Percentiles rank a stretch among this genome's conserved stretches.
Conservation (phyloP, 2,888 invertebrate species). For the Lithophane ornitopus region DNA sequence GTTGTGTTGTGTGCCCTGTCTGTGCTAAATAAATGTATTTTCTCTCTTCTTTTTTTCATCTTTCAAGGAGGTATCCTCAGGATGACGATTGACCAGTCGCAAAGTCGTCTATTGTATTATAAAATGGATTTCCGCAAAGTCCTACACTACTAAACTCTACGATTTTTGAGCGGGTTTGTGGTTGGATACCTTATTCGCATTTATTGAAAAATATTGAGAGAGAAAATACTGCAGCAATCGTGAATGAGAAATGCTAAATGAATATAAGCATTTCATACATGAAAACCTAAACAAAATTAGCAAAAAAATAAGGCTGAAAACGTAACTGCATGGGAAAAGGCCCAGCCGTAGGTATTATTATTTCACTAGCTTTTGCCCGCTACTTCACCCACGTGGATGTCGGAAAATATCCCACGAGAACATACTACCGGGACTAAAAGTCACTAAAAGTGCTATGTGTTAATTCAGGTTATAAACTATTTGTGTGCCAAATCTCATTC, state of each 20-base stretch:
- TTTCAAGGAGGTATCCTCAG: no score
- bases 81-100: no score
- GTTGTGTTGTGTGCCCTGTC: no score
- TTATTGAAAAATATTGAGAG: not conserved
- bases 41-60: no score
- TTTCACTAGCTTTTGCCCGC: not conserved
- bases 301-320: not conserved
- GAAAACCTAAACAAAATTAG: not conserved
- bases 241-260: not conserved
- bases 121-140: no score
- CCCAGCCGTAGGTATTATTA: not conserved
- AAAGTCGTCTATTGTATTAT: no score
- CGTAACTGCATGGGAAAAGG: not conserved
- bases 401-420: no score
- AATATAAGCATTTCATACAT: not conserved
- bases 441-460: not conserved
- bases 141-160: no score
- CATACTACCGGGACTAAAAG: not conserved
- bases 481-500: no score
- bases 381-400: not conserved
- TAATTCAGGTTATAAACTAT: no score
- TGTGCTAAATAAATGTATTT: no score
- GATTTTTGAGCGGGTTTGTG: not conserved
- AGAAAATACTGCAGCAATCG: not conserved
- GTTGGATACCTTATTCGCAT: not conserved